Evolutionary conservation across 2,797 vertebrate species (phyloP).

Genomic region (Sebastes baramenuke): DNA sequence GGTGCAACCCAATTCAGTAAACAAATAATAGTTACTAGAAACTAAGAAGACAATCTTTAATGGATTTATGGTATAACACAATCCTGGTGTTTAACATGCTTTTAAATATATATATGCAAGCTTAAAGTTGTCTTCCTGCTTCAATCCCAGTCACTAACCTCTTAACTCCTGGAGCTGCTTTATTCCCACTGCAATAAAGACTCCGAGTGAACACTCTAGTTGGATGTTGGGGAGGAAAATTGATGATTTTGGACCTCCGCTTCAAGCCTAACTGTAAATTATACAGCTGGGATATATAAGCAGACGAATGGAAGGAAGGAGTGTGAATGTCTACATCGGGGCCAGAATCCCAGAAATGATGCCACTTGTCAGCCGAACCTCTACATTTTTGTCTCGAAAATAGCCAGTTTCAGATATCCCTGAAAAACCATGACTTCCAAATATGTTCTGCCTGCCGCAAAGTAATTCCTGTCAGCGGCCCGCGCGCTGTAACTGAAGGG

Average conservation of each 20-base stretch:
- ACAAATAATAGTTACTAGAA: not conserved
- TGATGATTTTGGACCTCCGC: conserved; percentile 38
- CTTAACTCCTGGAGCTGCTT: conserved; percentile 21
- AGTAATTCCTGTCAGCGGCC: conserved; percentile 28
- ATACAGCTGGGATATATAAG: conserved; percentile 45
- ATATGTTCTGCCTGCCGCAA: conserved; percentile 46
- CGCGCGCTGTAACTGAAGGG: not conserved
- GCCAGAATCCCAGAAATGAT: conserved; percentile 54
- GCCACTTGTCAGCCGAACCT: conserved; percentile 46
- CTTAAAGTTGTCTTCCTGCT: not conserved
- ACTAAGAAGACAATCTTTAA: not conserved
- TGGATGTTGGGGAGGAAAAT: conserved; percentile 39
- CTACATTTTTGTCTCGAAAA: conserved; percentile 61
- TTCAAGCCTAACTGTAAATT: conserved; percentile 52
- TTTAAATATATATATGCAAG: not conserved
- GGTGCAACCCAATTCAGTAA: not conserved
- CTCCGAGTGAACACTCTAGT: conserved; percentile 29
- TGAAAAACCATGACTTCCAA: conserved; percentile 54
- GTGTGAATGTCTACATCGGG: conserved; percentile 51
- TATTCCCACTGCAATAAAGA: conserved; percentile 19
- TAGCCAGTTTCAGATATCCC: conserved; percentile 68
- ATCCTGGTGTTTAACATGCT: not conserved
- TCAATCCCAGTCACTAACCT: not conserved
- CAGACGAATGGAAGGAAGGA: conserved; percentile 30
- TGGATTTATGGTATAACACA: not conserved